These are phyloP conservation scores for Myiotriccus ornatus DNA, from an alignment of 2,797 vertebrate genomes.

Conservation along the genomic window DNA sequence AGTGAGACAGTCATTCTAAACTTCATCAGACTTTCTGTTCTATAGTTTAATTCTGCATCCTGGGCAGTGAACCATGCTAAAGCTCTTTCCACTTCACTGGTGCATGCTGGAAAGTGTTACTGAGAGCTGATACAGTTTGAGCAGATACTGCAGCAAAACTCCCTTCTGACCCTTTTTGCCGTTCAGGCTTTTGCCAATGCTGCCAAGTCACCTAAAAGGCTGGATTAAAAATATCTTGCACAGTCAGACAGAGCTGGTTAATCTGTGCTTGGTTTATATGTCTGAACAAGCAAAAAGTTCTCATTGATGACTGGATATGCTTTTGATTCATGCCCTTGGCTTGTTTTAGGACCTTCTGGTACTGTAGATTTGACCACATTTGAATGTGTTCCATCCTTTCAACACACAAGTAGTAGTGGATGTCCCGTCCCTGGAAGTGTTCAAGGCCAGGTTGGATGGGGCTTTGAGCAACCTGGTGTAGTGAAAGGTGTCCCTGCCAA, in stretches of 20 bases:
- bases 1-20: background rate
- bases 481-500: background rate
- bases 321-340: background rate
- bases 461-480: background rate
- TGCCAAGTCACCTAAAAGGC: background rate
- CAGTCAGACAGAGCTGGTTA: background rate
- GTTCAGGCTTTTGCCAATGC: background rate
- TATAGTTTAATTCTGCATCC: constrained; percentile 52
- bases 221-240: background rate
- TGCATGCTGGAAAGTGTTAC: background rate
- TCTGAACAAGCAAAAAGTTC: background rate
- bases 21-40: constrained; percentile 24
- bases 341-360: background rate
- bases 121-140: constrained; percentile 26
- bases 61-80: background rate
- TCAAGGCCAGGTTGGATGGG: background rate
- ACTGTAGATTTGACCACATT: background rate
- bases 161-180: constrained; percentile 7
- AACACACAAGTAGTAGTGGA: background rate
- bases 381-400: background rate
- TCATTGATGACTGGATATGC: background rate
- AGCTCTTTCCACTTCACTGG: constrained; percentile 25
- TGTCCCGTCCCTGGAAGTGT: background rate
- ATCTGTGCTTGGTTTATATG: background rate
- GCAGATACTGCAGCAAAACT: constrained; percentile 38